Evolutionary conservation across 2,797 vertebrate species (phyloP).

Genomic region (Halcyon leucocephala): DNA sequence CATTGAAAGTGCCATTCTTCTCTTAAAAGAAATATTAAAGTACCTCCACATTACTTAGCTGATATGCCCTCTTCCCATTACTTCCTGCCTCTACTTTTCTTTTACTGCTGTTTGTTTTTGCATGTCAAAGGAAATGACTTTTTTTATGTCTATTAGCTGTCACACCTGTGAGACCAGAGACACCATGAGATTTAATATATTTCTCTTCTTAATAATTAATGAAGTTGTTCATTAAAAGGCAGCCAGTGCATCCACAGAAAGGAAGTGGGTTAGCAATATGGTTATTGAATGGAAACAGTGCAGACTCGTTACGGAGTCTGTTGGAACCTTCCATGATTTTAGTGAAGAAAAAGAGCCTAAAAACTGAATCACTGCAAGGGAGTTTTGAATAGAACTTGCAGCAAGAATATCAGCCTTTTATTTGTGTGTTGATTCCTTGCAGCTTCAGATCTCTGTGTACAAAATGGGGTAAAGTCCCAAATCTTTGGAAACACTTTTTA

Average conservation of each 20-base stretch:
- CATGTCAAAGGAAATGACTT: not conserved
- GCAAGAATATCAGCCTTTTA: not conserved
- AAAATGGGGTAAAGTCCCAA: not conserved
- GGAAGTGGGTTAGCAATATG: not conserved
- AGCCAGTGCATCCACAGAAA: not conserved
- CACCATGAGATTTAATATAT: not conserved
- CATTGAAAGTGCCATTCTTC: not conserved
- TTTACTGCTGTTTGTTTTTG: constrained; percentile 13
- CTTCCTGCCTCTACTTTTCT: not conserved
- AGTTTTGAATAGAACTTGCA: not conserved
- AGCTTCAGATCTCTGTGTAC: not conserved
- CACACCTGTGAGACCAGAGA: not conserved
- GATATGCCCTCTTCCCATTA: not conserved
- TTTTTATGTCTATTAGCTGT: not conserved
- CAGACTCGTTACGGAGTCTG: not conserved
- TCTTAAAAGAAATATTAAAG: not conserved
- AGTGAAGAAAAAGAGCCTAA: not conserved
- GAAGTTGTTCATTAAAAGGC: not conserved
- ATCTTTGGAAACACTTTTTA: not conserved
- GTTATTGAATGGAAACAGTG: not conserved
- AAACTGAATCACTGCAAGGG: not conserved
- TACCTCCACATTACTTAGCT: not conserved
- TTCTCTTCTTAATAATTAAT: constrained; percentile 19
- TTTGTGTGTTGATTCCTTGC: not conserved
- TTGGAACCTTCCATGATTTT: not conserved